These are phyloP conservation scores for Phylloscopus trochiloides DNA, from an alignment of 2,113 vertebrate species.

Conservation along the genomic window DNA sequence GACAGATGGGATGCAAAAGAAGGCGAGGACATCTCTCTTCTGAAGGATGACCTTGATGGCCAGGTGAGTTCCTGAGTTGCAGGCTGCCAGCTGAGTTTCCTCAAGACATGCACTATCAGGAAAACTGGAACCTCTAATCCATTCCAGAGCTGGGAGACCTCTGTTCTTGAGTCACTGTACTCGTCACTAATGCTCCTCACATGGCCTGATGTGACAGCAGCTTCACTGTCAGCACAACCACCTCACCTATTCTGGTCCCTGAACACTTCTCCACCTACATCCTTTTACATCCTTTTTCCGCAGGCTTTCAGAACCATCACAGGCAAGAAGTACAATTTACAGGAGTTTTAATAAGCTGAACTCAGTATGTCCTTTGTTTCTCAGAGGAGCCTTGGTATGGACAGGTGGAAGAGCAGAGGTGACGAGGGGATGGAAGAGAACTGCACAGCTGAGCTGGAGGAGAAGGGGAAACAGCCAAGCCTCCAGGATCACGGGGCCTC, in stretches of 20 bases:
- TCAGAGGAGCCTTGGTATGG: background rate
- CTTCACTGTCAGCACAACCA: background rate
- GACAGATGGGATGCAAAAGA: constrained; percentile 75
- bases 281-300: background rate
- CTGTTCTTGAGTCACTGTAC: background rate
- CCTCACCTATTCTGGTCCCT: background rate
- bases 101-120: background rate
- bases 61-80: constrained; percentile 57
- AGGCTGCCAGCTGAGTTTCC: background rate
- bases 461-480: constrained; percentile 16
- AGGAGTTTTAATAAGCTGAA: background rate
- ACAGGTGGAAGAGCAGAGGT: constrained; percentile 26
- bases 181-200: background rate
- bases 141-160: background rate
- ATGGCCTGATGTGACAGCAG: background rate
- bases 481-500: background rate
- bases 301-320: background rate
- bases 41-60: constrained; percentile 55
- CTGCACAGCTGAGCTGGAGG: constrained; percentile 11
- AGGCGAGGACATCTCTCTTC: constrained; percentile 47
- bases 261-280: background rate
- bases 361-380: background rate
- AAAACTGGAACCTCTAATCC: background rate
- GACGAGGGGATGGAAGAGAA: constrained; percentile 24
- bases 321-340: background rate